Percentiles rank a stretch among this genome's conserved stretches.
phyloP scores from a whole-genome alignment of 1,140 invertebrate species.

The Cheumatopsyche charites region DNA sequence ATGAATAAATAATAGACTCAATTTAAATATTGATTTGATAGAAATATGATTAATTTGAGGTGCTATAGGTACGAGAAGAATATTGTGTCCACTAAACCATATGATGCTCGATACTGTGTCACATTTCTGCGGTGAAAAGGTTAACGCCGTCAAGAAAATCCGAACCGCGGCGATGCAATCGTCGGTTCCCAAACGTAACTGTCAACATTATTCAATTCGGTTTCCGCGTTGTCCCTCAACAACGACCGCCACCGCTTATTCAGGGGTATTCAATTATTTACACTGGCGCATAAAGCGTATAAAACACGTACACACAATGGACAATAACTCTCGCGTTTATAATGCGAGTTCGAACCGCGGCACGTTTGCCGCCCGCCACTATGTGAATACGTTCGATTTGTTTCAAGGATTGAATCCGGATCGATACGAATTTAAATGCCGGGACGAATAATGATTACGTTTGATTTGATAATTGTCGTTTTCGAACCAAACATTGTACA shows the following conservation, averaged over 20 bases:
- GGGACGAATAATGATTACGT: too few relatives aligned
- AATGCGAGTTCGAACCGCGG: neutral
- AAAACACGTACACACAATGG: conserved; percentile 13
- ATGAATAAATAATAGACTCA: too few relatives aligned
- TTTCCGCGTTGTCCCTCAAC: conserved; percentile 8
- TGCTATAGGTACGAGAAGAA: too few relatives aligned
- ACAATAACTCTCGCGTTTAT: conserved; percentile 18
- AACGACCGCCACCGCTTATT: too few relatives aligned
- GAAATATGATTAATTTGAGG: neutral
- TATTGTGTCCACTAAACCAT: neutral
- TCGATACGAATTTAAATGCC: too few relatives aligned
- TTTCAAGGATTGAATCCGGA: too few relatives aligned
- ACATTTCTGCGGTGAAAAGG: neutral
- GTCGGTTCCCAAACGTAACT: conserved; percentile 13
- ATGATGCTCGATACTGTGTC: neutral
- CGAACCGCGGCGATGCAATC: neutral
- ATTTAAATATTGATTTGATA: neutral
- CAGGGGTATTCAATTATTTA: conserved; percentile 28
- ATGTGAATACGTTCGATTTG: neutral
- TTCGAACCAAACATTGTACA: too few relatives aligned
- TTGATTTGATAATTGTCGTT: too few relatives aligned
- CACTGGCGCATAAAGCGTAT: conserved; percentile 9
- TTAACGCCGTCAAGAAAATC: neutral
- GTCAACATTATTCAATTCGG: conserved; percentile 22
- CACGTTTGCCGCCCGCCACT: neutral